Evolutionary conservation across 1,140 invertebrate genomes (phyloP).

Genomic region (Watersipora subatra): DNA sequence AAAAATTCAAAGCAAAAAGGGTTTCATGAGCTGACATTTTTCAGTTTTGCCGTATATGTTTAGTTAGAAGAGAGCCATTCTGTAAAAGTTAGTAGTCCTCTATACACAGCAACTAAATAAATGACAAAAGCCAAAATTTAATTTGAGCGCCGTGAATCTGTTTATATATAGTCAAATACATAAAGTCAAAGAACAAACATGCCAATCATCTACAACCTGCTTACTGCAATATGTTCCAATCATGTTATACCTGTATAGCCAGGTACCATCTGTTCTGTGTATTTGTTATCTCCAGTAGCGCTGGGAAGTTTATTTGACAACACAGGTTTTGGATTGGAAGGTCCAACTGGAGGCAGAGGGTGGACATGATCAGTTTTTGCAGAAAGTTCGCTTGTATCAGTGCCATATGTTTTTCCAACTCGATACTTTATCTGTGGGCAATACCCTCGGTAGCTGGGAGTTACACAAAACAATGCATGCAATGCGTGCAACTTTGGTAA

Average conservation of each 20-base stretch:
- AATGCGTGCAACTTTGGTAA: not conserved
- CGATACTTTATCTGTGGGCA: slow-evolving; percentile 38
- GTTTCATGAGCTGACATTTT: no score
- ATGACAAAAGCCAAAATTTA: no score
- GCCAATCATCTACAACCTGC: no score
- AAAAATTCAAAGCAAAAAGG: no score
- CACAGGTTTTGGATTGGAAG: slow-evolving; percentile 7
- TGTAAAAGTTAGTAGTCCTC: no score
- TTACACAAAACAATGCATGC: slow-evolving; percentile 4
- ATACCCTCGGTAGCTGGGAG: slow-evolving; percentile 36
- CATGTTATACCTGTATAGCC: slow-evolving; percentile 41
- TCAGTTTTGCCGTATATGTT: no score
- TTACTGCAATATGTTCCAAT: no score
- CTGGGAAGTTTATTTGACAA: slow-evolving; percentile 18
- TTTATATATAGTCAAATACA: no score
- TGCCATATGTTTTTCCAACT: slow-evolving; percentile 38
- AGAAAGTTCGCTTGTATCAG: slow-evolving; percentile 32
- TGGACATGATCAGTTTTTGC: slow-evolving; percentile 17
- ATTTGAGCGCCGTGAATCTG: no score
- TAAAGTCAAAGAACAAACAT: no score
- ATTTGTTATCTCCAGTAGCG: slow-evolving; percentile 35
- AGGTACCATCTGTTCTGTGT: slow-evolving; percentile 36
- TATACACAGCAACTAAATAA: no score
- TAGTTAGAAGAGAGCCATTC: no score
- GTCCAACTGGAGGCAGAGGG: slow-evolving; percentile 5